Evolutionary conservation across 2,113 vertebrate species (phyloP).

Genomic region (Lepus timidus): DNA sequence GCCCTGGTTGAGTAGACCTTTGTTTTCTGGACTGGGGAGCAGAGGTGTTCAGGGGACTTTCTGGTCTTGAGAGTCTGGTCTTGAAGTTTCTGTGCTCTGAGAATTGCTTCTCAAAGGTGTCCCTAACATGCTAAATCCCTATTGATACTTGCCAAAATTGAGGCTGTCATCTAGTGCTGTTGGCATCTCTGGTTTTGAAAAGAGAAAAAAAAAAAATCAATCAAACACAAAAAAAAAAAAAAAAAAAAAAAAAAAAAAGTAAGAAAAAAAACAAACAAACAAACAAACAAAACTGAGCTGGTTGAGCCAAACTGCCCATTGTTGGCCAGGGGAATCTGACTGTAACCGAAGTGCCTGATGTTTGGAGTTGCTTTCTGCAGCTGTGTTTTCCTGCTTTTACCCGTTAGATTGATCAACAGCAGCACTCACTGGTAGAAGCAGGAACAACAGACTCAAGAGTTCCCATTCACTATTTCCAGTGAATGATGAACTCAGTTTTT

Average conservation of each 20-base stretch:
- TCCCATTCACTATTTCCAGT: not conserved
- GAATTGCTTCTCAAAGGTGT: not conserved
- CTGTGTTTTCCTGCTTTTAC: constrained; percentile 35
- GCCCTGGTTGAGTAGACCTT: not conserved
- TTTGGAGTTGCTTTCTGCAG: not conserved
- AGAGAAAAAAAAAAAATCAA: too few relatives aligned
- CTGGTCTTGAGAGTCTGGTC: constrained; percentile 9
- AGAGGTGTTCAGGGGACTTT: not conserved
- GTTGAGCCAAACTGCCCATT: not conserved
- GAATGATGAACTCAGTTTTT: too few relatives aligned
- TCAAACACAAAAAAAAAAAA: too few relatives aligned
- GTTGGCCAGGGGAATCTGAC: not conserved
- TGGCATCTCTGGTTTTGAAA: constrained; percentile 34
- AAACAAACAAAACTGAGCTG: not conserved
- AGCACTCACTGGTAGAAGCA: constrained; percentile 88
- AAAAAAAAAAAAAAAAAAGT: too few relatives aligned
- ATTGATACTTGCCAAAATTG: not conserved
- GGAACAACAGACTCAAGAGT: constrained; percentile 84
- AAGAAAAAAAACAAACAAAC: not conserved
- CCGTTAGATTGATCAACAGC: constrained; percentile 86
- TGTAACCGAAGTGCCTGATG: not conserved
- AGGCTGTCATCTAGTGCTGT: not conserved
- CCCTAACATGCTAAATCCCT: not conserved
- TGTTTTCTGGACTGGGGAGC: not conserved
- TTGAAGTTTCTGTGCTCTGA: not conserved